Base-by-base conservation (phyloP, 2,797 vertebrate genomes). In the Hyperoplus immaculatus region DNA sequence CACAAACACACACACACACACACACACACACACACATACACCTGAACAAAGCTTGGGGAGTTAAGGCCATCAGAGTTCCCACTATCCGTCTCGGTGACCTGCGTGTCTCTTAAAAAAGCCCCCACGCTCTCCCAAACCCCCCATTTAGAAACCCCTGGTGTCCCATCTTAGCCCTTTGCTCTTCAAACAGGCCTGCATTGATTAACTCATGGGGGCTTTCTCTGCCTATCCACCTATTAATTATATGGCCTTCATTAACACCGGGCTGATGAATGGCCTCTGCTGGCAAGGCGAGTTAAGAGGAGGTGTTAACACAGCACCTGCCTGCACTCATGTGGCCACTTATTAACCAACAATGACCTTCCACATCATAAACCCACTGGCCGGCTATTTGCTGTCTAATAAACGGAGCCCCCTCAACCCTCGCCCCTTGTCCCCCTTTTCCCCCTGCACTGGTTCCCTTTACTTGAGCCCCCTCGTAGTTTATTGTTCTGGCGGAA, bases 271-370 rank as follows among this genome's bases (percentile, higher is more conserved):
- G 95, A 96, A 95, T 95, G 94, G 93, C 85, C 89, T 88, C 90
- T 89, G 88, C 87, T 92, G 86, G 88, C 91, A 91, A 89, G 91
- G 89, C 87, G 88, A 89, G 93, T 94, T 90, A 94, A 95, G 94
- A 94, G 93, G 92, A 95, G 94, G 95, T 95, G 95, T 95, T 96
- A 96, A 96, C 95, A 95, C 92, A 94, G 94, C 94, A 96, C 95
- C 95, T 95, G 95, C 92, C 93, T 93, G 91, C 95, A 95, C 94
- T 96, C 95, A 94, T 94, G 92, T 92, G 91, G 94, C 91, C 94
- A 95, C 95, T 95, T 95, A 96, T 95, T 96, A 95, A 95, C 95
- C 94, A 96, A 95, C 95, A 95, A 95, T 96, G 95, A 96, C 95
- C 95, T 95, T 95, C 94, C 91, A 95, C 93, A 95, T 94, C 95